Evolutionary conservation across 1,140 invertebrate species (phyloP), one percentile per base, ranked within the genome.

Genomic region (Protaetia brevitarsis): DNA sequence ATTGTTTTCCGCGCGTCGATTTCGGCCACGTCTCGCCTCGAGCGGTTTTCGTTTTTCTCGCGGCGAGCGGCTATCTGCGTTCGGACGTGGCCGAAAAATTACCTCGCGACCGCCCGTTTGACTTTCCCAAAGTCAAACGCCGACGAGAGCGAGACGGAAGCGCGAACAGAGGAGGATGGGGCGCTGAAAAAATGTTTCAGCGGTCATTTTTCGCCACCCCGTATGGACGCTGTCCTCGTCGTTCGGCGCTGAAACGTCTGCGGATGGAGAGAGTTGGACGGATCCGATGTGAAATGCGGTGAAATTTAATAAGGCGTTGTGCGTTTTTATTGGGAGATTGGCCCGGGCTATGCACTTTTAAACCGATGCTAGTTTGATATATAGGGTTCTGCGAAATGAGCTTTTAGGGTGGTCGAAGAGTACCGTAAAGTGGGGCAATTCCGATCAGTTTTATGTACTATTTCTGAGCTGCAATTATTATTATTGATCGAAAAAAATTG

Each of bases 61-160:
- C 26, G 41, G 41, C 13, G 8, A 6, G 19, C 19, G 19, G 41
- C 41, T 16, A 51, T 51, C 11, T 23, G 41, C 41, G 3, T 23
- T 19, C 16, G 19, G 41, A 51, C 41, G 41, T 51, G 41, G 6
- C 19, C 41, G 41, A 51, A 51, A 19, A 51, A 51, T 51, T 13
- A 59, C 10, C 11, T 51, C 26, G 57, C 30, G 26, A 19, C 13
- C 11, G 10, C 29, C 13, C 57, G 26, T 59, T 59, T 59, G 57
- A 59, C 57, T 59, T 59, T 59, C 57, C 57, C 57, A 59, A 59
- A 59, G 57, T 59, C 57, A 59, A 59, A 59, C 57, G 30, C 30
- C 57, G 28, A 28, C 29, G 16, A 59, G 19, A 59, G 27, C 11
- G 29, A 59, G 30, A 59, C 41, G 16, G 41, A 16, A 5, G 29